phyloP scores from a whole-genome alignment of 2,797 vertebrate species.

The Lophotriccus pileatus region DNA sequence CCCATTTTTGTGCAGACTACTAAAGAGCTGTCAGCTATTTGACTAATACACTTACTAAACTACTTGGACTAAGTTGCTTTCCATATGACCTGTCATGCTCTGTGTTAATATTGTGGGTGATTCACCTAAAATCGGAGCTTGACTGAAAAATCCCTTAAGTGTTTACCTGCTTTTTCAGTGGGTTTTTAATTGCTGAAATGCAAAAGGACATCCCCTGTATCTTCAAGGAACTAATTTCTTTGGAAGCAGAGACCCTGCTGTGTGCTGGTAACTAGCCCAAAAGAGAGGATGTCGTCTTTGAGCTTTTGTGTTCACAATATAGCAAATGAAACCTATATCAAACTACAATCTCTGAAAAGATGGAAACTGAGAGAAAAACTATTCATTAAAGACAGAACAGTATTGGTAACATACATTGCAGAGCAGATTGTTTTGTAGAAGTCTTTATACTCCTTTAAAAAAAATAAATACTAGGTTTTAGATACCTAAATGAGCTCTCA shows the following conservation, averaged over 20 bases:
- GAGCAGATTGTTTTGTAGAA: neutral
- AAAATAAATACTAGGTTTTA: neutral
- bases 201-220: neutral
- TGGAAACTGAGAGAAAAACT: neutral
- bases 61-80: neutral
- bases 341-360: neutral
- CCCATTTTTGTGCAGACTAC: neutral
- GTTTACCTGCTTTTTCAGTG: neutral
- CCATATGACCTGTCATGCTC: neutral
- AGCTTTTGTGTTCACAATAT: neutral
- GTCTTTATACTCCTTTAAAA: neutral
- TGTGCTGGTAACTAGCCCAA: neutral
- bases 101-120: neutral
- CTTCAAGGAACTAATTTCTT: neutral
- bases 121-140: neutral
- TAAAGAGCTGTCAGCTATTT: neutral
- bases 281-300: rapidly evolving
- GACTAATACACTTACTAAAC: neutral
- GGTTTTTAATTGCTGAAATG: neutral
- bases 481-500: neutral
- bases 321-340: neutral
- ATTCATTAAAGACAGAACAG: rapidly evolving
- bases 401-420: neutral
- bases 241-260: neutral
- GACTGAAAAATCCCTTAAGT: neutral